These are phyloP conservation scores for Zeuzera pyrina DNA, from an alignment of 2,888 invertebrate species.

Conservation along the genomic window DNA sequence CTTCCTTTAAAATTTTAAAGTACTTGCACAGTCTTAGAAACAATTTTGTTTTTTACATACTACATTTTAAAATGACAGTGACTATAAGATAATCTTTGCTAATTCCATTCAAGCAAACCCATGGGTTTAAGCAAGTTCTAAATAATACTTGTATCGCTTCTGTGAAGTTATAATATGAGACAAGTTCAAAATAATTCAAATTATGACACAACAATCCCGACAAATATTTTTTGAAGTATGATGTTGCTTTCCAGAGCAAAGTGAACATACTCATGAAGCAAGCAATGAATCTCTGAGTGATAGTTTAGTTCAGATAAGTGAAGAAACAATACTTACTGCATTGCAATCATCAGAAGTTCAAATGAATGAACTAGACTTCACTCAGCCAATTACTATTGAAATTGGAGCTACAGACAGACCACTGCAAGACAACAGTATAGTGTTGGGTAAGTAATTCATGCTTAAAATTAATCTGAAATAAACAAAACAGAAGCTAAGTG, in stretches of 20 bases:
- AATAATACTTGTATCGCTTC: too few relatives aligned
- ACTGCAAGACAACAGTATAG: slow-evolving; percentile 49
- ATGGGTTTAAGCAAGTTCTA: too few relatives aligned
- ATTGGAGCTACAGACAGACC: slow-evolving; percentile 53
- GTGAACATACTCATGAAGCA: slow-evolving; percentile 32
- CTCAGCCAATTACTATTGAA: slow-evolving; percentile 52
- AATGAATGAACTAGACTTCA: slow-evolving; percentile 50
- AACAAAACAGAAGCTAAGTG: not conserved
- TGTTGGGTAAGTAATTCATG: slow-evolving; percentile 32
- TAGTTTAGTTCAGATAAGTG: slow-evolving; percentile 47
- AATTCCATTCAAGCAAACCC: too few relatives aligned
- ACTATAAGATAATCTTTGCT: too few relatives aligned
- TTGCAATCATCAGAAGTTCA: slow-evolving; percentile 50
- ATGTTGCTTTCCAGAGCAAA: slow-evolving; percentile 38
- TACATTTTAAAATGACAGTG: too few relatives aligned
- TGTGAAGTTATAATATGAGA: too few relatives aligned
- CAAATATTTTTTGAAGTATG: too few relatives aligned
- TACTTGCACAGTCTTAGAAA: too few relatives aligned
- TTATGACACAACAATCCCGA: too few relatives aligned
- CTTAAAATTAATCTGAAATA: not conserved
- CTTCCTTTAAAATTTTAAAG: too few relatives aligned
- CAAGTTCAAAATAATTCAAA: too few relatives aligned
- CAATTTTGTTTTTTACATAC: too few relatives aligned
- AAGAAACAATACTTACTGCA: slow-evolving; percentile 52
- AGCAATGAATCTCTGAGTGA: slow-evolving; percentile 36